These are phyloP conservation scores for Helogale parvula DNA, from an alignment of 2,113 vertebrate species.

Conservation along the genomic window DNA sequence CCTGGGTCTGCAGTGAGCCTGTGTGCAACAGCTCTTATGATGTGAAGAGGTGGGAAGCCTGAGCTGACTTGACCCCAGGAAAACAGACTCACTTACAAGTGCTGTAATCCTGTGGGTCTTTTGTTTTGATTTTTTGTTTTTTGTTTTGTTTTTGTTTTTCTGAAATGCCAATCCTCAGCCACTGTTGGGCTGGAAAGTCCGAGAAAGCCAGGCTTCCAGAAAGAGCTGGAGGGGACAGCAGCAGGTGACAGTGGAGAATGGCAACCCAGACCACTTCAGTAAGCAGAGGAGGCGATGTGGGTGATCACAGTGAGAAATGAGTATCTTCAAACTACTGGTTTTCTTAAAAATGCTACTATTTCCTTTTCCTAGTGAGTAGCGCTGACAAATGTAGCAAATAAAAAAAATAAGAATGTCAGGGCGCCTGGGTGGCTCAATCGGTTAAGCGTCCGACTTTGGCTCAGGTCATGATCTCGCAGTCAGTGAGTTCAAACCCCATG, in stretches of 20 bases:
- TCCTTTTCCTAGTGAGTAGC: neutral
- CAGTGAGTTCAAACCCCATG: too few relatives aligned
- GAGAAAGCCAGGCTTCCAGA: accelerated
- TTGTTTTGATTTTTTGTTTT: too few relatives aligned
- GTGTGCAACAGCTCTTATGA: neutral
- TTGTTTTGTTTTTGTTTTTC: neutral
- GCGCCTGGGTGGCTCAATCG: too few relatives aligned
- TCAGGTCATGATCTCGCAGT: too few relatives aligned
- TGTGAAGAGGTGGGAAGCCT: neutral
- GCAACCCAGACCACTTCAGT: neutral
- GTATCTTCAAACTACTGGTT: neutral
- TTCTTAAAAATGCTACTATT: neutral
- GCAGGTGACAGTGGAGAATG: too few relatives aligned
- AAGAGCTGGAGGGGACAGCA: too few relatives aligned
- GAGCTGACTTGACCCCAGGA: neutral
- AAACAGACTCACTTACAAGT: too few relatives aligned
- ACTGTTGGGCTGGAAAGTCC: neutral
- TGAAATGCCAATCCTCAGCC: neutral
- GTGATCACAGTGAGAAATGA: neutral
- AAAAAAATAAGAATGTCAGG: neutral
- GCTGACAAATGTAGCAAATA: neutral
- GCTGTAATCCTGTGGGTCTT: too few relatives aligned
- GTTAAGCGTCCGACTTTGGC: too few relatives aligned
- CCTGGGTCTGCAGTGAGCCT: accelerated
- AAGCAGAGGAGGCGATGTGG: neutral